A percentile compares a stretch with the other conserved stretches of the same genome.
Evolutionary conservation across 64 coral and sea anemone genomes (phyloP).

Genomic region (Stichodactyla mertensii): DNA sequence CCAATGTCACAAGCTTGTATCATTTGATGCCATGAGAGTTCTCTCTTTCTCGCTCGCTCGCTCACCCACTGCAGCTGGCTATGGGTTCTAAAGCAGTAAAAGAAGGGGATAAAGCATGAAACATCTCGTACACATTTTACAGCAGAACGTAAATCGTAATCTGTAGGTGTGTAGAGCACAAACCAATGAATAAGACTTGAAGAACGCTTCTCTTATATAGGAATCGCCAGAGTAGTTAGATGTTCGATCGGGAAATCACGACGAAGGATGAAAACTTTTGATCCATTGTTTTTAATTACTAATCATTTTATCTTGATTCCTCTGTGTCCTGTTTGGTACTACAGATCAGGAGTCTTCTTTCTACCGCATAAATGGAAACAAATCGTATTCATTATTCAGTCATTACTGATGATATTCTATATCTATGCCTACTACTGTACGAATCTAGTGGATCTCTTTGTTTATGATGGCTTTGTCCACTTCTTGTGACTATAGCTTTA

Average conservation of each 20-base stretch:
- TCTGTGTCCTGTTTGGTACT: neutral
- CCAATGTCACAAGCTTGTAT: neutral
- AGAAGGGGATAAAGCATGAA: neutral
- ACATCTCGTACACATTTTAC: neutral
- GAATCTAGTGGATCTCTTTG: slow-evolving; percentile 5
- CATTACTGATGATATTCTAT: neutral
- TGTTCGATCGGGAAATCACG: neutral
- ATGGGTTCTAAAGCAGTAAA: no score
- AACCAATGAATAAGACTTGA: neutral
- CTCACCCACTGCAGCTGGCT: no score
- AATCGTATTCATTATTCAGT: neutral
- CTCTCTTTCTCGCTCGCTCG: neutral
- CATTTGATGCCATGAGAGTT: neutral
- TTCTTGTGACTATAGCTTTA: neutral
- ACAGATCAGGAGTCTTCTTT: neutral
- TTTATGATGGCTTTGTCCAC: neutral
- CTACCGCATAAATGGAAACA: neutral
- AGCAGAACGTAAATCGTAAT: neutral
- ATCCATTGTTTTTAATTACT: neutral
- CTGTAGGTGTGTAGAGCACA: neutral
- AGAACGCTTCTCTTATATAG: neutral
- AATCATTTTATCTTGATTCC: neutral
- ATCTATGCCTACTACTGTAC: neutral
- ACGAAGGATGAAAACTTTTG: neutral
- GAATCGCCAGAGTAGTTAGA: neutral